Conservation (phyloP, 2,797 vertebrate species). For the Lacerta agilis region DNA sequence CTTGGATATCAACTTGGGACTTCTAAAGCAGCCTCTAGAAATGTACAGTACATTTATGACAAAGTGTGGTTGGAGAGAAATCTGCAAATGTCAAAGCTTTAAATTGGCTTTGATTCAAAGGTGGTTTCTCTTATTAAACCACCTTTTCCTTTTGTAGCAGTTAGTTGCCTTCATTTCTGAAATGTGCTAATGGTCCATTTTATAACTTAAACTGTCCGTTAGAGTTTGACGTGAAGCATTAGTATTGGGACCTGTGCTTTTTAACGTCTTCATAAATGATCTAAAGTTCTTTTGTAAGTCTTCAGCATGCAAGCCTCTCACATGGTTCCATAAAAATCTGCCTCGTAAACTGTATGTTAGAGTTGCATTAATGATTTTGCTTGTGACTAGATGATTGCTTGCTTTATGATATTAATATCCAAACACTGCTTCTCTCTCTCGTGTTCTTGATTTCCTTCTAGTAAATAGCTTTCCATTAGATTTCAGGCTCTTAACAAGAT, state of each 20-base stretch:
- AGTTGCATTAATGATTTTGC: not conserved
- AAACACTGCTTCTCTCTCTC: not conserved
- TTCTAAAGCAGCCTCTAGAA: slow-evolving; percentile 5
- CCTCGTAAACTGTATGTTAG: not conserved
- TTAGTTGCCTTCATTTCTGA: not conserved
- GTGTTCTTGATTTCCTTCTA: not conserved
- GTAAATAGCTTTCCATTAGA: not conserved
- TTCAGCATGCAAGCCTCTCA: not conserved
- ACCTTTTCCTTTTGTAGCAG: not conserved
- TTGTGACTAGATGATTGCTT: not conserved
- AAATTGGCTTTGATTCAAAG: slow-evolving; percentile 16
- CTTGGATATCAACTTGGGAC: slow-evolving; percentile 28
- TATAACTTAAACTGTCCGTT: not conserved
- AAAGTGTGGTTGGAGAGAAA: slow-evolving; percentile 17
- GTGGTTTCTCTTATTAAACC: slow-evolving; percentile 27
- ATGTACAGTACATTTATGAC: not conserved
- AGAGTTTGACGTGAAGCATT: not conserved
- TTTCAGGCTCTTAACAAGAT: not conserved
- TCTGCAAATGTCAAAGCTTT: not conserved
- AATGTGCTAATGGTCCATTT: not conserved
- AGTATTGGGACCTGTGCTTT: too few species aligned
- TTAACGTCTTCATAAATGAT: too few species aligned
- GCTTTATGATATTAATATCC: not conserved
- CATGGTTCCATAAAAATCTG: not conserved
- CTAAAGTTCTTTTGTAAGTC: too few species aligned